Conservation (phyloP, 2,113 vertebrate genomes). For the Xiphophorus hellerii region DNA sequence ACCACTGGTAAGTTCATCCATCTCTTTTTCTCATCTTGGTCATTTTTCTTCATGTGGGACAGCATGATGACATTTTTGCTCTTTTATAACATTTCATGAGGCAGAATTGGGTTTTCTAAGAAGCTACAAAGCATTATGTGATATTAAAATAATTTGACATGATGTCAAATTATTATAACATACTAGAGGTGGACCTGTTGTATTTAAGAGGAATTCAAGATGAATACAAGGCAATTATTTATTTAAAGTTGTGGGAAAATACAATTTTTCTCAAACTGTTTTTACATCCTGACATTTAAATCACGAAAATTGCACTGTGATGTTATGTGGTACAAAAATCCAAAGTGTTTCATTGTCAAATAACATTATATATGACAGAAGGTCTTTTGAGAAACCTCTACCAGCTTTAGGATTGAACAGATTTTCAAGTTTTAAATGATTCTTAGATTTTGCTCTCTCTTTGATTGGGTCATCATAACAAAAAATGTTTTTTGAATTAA, state of each 20-base stretch:
- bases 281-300: neutral
- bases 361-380: neutral
- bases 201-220: constrained; percentile 5
- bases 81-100: neutral
- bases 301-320: neutral
- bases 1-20: constrained; percentile 35
- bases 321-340: neutral
- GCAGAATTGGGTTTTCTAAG: neutral
- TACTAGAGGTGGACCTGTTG: neutral
- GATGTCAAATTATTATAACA: neutral
- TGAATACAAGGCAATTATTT: neutral
- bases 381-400: neutral
- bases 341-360: neutral
- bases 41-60: neutral
- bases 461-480: neutral
- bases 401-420: neutral
- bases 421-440: neutral
- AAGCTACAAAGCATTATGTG: neutral
- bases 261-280: neutral
- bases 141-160: neutral
- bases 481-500: neutral
- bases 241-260: constrained; percentile 4
- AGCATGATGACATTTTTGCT: neutral
- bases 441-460: neutral
- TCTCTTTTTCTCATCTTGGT: neutral